phyloP scores from a whole-genome alignment of 2,888 invertebrate species.

The Heliothis peltigera region DNA sequence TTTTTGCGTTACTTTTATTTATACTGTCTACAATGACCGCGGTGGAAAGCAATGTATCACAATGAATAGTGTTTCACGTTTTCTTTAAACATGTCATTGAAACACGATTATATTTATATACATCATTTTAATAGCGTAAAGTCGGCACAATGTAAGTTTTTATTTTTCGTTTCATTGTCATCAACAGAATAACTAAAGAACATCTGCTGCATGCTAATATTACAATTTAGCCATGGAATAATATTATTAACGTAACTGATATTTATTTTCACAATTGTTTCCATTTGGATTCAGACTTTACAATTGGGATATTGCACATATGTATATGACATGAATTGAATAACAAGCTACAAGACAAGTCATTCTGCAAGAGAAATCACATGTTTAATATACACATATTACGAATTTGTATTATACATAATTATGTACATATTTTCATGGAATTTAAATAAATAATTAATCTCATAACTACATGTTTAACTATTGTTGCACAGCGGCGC shows the following conservation, averaged over 20 bases:
- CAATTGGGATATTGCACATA: too few species aligned
- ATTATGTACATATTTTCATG: neutral
- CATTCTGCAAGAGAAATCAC: neutral
- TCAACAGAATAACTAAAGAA: slow-evolving; percentile 11
- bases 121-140: slow-evolving; percentile 1
- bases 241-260: slow-evolving; percentile 18
- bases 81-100: too few species aligned
- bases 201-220: slow-evolving; percentile 17
- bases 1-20: too few species aligned
- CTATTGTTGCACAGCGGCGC: slow-evolving; percentile 52
- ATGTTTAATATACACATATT: neutral
- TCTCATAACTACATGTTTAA: slow-evolving; percentile 15
- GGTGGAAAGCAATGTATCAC: too few species aligned
- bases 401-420: neutral
- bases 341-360: neutral
- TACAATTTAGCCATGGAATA: slow-evolving; percentile 9
- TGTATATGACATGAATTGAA: too few species aligned
- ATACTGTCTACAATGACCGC: too few species aligned
- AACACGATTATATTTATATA: neutral
- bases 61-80: too few species aligned
- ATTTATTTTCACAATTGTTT: slow-evolving; percentile 14
- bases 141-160: neutral
- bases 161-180: slow-evolving; percentile 1
- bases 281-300: neutral
- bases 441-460: slow-evolving; percentile 1